Base-by-base conservation (phyloP, 2,113 vertebrate species). In the Mormyrus iriodes region DNA sequence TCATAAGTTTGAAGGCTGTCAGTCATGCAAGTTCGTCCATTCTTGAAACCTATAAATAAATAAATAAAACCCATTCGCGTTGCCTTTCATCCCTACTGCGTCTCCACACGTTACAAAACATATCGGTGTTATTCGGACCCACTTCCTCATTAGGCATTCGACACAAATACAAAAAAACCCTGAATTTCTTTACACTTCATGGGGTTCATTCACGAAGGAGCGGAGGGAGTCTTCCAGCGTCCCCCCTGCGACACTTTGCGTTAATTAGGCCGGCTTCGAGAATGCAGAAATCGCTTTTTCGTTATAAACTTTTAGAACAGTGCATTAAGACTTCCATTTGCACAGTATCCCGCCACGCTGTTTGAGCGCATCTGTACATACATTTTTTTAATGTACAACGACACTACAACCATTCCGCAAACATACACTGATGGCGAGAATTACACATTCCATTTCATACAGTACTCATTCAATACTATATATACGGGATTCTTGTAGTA, bases 21-120 rank as follows among this genome's bases (percentile, higher is more conserved):
- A 91, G 76, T 91, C 69, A 91, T 61, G 89, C 88, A 39, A 93
- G 88, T 55, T 88, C 83, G 65, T 69, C 61, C 61, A 42, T 82
- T 90, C 89, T 65, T 91, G 39, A 84, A 92, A 92, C 93, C 93
- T n/a, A 94, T 93, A 96, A 95, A 95, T 95, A 95, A 95, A 94
- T 95, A 93, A 90, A 91, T 86, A 61, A 93, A 76, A 87, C 91
- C 91, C 93, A 92, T 73, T 90, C 90, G 84, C 87, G 88, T 55
- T 87, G 42, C 86, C 31, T 61, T 92, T 87, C 88, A 92, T 24
- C 83, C 76, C 91, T 86, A 55, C 42, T 42, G 82, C 73, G 88
- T 90, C 90, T 90, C 69, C 90, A 91, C 89, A 92, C 90, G 84
- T 90, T 91, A 88, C 89, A 88, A 93, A 86, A 92, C 31, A 84